These are phyloP conservation scores for Diaperis boleti DNA, from an alignment of 2,888 invertebrate genomes.

Conservation along the genomic window DNA sequence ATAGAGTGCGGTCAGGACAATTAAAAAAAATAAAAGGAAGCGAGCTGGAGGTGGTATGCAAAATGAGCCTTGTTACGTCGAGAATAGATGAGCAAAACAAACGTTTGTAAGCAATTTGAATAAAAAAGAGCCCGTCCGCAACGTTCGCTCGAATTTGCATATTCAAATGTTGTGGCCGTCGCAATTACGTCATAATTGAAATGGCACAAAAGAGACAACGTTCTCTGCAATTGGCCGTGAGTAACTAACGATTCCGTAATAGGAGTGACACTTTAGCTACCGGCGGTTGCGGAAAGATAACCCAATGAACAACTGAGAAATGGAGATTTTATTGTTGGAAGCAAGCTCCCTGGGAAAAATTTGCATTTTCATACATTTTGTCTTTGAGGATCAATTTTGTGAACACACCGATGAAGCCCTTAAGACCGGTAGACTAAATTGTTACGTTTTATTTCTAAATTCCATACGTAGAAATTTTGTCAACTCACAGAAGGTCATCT, in stretches of 20 bases:
- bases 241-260: conserved; percentile 55
- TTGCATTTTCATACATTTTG: too few relatives aligned
- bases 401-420: too few relatives aligned
- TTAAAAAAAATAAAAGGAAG: conserved; percentile 45
- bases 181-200: conserved; percentile 65
- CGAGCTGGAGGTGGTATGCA: conserved; percentile 36
- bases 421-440: too few relatives aligned
- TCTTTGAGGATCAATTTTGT: too few relatives aligned
- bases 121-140: conserved; percentile 56
- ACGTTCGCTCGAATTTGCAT: conserved; percentile 59
- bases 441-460: too few relatives aligned
- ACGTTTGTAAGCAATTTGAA: conserved; percentile 60
- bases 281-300: conserved; percentile 1
- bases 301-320: too few relatives aligned
- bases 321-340: too few relatives aligned
- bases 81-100: conserved; percentile 58
- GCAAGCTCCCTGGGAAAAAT: too few relatives aligned
- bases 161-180: conserved; percentile 64
- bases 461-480: too few relatives aligned
- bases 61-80: conserved; percentile 29
- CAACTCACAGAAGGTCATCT: too few relatives aligned
- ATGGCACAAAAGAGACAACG: conserved; percentile 61
- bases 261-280: conserved; percentile 49
- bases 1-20: conserved; percentile 37
- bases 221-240: conserved; percentile 57